Evolutionary conservation across 2,113 vertebrate species (phyloP).

Genomic region (Gallinago media): DNA sequence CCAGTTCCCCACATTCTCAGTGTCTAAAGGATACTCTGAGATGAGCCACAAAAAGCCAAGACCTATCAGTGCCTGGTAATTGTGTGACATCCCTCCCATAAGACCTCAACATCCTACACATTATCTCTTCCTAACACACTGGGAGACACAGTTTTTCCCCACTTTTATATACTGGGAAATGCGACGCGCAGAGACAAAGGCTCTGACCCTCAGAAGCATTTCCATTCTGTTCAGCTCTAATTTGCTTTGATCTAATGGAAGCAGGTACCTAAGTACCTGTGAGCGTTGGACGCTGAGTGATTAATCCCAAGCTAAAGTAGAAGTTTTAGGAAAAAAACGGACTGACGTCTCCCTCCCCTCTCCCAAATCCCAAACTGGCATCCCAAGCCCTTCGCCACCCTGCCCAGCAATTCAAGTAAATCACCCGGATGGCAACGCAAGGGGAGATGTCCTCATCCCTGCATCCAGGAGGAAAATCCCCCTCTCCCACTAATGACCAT

Average conservation of each 20-base stretch:
- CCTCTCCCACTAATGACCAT: accelerated
- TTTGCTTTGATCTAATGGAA: slow-evolving; percentile 51
- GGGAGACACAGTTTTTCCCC: neutral
- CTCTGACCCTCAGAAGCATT: neutral
- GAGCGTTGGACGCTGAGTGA: neutral
- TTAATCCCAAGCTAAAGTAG: neutral
- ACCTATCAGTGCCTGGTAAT: neutral
- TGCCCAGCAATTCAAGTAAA: neutral
- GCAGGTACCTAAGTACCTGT: neutral
- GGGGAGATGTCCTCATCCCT: accelerated
- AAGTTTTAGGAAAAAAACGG: neutral
- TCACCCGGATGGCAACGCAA: neutral
- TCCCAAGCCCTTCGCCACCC: neutral
- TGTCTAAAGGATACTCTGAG: neutral
- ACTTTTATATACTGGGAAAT: neutral
- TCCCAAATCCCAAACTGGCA: neutral
- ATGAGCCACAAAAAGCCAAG: neutral
- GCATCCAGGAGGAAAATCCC: neutral
- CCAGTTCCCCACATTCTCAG: accelerated
- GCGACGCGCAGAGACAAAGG: neutral
- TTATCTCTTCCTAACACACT: neutral
- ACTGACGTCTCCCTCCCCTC: neutral
- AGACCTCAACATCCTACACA: neutral
- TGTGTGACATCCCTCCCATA: neutral
- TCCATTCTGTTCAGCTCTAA: slow-evolving; percentile 1